A percentile compares a stretch with the other conserved stretches of the same genome.
These are phyloP conservation scores for Drosophila trapezifrons DNA, from an alignment of 1,140 invertebrate species.

Conservation along the genomic window DNA sequence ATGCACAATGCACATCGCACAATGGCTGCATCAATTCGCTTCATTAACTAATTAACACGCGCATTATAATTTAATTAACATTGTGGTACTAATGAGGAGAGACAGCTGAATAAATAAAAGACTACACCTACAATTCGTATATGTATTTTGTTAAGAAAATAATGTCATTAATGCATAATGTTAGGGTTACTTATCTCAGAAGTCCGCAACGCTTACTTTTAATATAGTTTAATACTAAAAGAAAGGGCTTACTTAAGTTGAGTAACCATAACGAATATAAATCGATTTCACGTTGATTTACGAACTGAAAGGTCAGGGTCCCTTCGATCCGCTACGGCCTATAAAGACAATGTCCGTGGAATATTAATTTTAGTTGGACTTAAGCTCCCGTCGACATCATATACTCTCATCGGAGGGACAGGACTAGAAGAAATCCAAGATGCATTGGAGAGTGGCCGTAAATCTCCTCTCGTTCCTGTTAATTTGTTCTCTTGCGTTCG, in stretches of 20 bases:
- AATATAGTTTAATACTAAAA: no score
- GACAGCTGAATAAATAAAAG: not conserved
- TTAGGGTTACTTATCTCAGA: not conserved
- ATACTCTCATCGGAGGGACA: not conserved
- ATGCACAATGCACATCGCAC: conserved; percentile 41
- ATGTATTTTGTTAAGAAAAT: not conserved
- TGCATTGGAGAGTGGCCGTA: not conserved
- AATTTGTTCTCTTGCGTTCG: not conserved
- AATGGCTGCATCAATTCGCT: conserved; percentile 65
- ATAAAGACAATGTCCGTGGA: not conserved
- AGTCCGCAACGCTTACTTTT: not conserved
- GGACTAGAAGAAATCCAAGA: not conserved
- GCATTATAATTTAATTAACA: conserved; percentile 73
- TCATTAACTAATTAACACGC: conserved; percentile 76
- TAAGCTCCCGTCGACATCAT: not conserved
- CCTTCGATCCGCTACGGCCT: not conserved
- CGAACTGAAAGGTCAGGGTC: no score
- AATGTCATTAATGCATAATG: no score
- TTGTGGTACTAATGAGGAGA: conserved; percentile 41
- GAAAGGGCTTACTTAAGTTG: no score
- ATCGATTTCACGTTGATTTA: not conserved
- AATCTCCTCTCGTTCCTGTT: not conserved
- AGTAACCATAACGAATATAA: no score
- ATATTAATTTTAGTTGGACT: not conserved
- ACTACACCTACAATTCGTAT: not conserved